Base-by-base conservation (phyloP, 1,140 invertebrate species). In the Leptinotarsa undecemlineata region DNA sequence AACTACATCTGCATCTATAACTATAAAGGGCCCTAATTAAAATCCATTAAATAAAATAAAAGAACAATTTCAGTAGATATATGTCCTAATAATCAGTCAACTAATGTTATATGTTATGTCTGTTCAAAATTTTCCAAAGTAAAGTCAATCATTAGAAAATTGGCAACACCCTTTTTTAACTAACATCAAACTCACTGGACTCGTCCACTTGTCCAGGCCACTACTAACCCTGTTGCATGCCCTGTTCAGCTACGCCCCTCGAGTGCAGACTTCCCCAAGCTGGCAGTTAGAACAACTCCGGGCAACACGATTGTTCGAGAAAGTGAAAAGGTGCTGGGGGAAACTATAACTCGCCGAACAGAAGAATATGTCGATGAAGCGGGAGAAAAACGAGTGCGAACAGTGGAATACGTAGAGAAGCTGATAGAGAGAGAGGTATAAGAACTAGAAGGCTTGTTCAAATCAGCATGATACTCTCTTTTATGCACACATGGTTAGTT, bases 391-490 rank as follows among this genome's bases (percentile, higher is more conserved):
- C 92, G 92, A 87, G 91, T 97, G 79, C 89, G 94, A 88, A 97
- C 95, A 73, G 90, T 96, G 85, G 94, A 96, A 90, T 94, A 95
- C 88, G 92, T 96, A 88, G 95, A 97, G 89, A 96, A 96, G 90
- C 91, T 95, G 86, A 95, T 97, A 87, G 95, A 97, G 87, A 95
- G 93, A 90, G 95, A 97, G 95, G 95, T 96, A 95, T 83, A 85
- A 76, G 72, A 72, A 70, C 68, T 71, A 26, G 61, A 61, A 62
- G 64, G 73, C 77, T 75, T 74, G 77, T 51, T 72, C 72, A 76
- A 75, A 76, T 75, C 78, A 81, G 81, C 81, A 81, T 81, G 81
- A 76, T 60, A 74, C 76, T 78, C 74, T 70, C 68, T 60, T 70
- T 70, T 70, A 48, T 70, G 68, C 63, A 64, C 63, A 64, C 63